Evolutionary conservation across 1,140 invertebrate genomes (phyloP).

Genomic region (Leptinotarsa lineolata): DNA sequence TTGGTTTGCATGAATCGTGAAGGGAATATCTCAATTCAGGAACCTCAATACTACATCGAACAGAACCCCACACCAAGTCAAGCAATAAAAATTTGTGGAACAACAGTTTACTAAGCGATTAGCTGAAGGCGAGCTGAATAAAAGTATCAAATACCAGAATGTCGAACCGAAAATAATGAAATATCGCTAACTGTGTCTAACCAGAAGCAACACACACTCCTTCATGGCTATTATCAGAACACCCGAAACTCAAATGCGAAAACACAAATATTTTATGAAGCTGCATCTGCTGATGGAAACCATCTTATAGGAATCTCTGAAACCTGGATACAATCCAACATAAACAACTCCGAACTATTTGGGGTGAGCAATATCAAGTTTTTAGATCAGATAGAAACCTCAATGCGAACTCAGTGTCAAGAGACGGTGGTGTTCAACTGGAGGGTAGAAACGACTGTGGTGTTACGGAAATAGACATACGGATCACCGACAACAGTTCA

Average conservation of each 20-base stretch:
- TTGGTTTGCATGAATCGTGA: neutral
- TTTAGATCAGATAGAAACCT: no score
- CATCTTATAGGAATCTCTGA: no score
- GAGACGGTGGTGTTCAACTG: no score
- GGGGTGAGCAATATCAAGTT: no score
- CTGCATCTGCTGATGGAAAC: neutral
- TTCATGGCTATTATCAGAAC: slow-evolving; percentile 3
- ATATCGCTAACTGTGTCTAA: neutral
- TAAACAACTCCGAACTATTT: no score
- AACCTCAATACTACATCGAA: neutral
- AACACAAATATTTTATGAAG: slow-evolving; percentile 1
- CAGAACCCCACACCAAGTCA: neutral
- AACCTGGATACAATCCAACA: no score
- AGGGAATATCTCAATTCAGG: no score
- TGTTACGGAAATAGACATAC: no score
- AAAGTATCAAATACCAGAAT: neutral
- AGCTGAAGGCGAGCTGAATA: neutral
- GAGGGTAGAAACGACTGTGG: no score
- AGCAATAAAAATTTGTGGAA: neutral
- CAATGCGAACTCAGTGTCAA: no score
- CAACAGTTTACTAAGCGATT: neutral
- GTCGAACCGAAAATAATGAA: slow-evolving; percentile 9
- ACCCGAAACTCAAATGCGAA: neutral
- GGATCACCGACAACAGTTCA: neutral
- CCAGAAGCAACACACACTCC: neutral